Evolutionary conservation across 2,888 invertebrate species (phyloP), one percentile per base, ranked within the genome.

Genomic region (Aphelenchoides bicaudatus): DNA sequence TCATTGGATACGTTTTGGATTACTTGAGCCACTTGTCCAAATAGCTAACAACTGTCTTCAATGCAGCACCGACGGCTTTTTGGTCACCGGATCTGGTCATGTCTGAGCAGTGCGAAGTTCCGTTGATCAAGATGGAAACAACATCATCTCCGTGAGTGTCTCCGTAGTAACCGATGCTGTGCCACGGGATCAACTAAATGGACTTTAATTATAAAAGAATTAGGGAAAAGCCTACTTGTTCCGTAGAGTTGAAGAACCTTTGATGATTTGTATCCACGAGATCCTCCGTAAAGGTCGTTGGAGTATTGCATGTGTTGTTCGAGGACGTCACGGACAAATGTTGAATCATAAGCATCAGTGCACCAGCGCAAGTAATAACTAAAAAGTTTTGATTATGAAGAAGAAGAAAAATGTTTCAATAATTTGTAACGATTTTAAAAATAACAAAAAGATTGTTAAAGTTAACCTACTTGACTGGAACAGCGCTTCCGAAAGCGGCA

Each of bases 11-110:
- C 43, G 38, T 21, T 21, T 54, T 0, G 59, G 65, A 64, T 21
- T 53, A 56, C 19, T 53, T 65, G 39, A 69, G 59, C 71, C 71
- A 71, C 0, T 52, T 34, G 8, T 54, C 52, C 25, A 71, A 56
- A 48, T 68, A 63, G 30, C 56, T 51, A 4, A 37, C 23, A 28
- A 67, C 61, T 2, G 67, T 47, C 3, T 10, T 1, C n/a, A n/a
- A n/a, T n/a, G n/a, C n/a, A n/a, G n/a, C n/a, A n/a, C n/a, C n/a
- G n/a, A n/a, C n/a, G n/a, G n/a, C n/a, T n/a, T n/a, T n/a, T n/a
- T n/a, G n/a, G n/a, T n/a, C n/a, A n/a, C n/a, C n/a, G n/a, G n/a
- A n/a, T n/a, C n/a, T n/a, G n/a, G n/a, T n/a, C n/a, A 61, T 62
- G 21, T 61, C 61, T 6, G 56, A 52, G 37, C 63, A 63, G 23